Percentiles rank a stretch among this genome's conserved stretches.
phyloP scores from a whole-genome alignment of 2,113 vertebrate species.

The Seriola aureovittata region DNA sequence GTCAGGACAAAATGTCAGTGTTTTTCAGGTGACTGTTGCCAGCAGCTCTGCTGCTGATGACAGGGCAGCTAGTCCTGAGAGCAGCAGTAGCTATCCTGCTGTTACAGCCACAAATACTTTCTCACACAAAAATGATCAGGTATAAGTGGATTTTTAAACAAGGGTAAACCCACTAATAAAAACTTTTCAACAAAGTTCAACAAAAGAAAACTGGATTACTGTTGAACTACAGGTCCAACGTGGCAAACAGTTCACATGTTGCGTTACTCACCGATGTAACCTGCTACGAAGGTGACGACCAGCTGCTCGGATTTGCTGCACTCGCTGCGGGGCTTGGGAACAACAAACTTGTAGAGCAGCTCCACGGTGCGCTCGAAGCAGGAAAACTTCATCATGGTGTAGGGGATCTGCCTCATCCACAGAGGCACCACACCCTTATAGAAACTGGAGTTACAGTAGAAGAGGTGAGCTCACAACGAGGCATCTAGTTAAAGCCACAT shows the following conservation, averaged over 20 bases:
- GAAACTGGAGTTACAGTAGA: conserved; percentile 85
- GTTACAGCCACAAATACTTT: no score
- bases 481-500: not conserved
- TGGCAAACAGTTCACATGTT: not conserved
- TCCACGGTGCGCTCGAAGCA: conserved; percentile 99
- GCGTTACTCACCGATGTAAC: conserved; percentile 93
- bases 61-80: no score
- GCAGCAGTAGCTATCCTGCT: no score
- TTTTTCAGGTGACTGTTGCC: no score
- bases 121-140: no score
- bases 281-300: conserved; percentile 95
- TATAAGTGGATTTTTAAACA: no score
- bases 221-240: not conserved
- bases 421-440: conserved; percentile 97
- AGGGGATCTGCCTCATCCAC: conserved; percentile 99
- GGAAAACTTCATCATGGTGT: conserved; percentile 99
- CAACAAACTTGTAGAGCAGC: conserved; percentile 93
- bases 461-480: not conserved
- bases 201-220: no score
- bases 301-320: conserved; percentile 94
- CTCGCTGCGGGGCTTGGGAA: conserved; percentile 96
- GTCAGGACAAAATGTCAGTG: no score
- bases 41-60: no score
- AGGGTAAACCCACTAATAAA: no score
- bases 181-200: not conserved